Evolutionary conservation across 2,888 invertebrate genomes (phyloP).

Genomic region (Eudasyphora cyanicolor): DNA sequence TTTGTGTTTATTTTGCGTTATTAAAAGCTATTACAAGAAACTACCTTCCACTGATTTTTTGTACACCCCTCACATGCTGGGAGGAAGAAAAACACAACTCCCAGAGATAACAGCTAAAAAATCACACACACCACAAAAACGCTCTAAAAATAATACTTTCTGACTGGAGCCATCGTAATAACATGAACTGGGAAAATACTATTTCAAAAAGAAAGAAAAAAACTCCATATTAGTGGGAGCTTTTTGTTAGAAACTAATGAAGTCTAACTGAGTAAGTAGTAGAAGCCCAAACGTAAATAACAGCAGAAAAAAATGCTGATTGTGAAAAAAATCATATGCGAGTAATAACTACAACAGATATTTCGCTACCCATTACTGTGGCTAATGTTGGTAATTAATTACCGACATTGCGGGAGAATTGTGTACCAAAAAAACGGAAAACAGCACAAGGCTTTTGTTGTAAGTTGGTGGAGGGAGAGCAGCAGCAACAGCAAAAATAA

Average conservation of each 20-base stretch:
- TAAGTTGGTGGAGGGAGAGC: not conserved
- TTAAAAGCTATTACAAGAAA: conserved; percentile 12
- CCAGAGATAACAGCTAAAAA: not conserved
- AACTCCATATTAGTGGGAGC: conserved; percentile 43
- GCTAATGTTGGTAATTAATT: conserved; percentile 67
- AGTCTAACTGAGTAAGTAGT: conserved; percentile 26
- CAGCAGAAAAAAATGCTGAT: not conserved
- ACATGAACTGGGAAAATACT: not conserved
- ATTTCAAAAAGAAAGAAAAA: not conserved
- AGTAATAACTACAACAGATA: not conserved
- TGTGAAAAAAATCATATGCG: conserved; percentile 5
- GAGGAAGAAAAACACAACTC: not conserved
- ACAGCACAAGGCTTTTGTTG: conserved; percentile 7
- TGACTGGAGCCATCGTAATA: not conserved
- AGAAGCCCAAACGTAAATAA: not conserved
- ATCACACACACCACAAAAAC: not conserved
- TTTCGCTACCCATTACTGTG: conserved; percentile 49
- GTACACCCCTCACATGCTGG: not conserved
- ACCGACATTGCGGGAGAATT: conserved; percentile 56
- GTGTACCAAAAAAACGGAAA: conserved; percentile 48
- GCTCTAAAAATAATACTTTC: not conserved
- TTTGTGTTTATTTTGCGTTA: conserved; percentile 22
- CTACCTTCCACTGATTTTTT: not conserved
- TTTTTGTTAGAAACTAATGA: conserved; percentile 40
- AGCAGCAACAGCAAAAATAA: not conserved